Base-by-base conservation (phyloP, 2,888 invertebrate genomes). In the Oscheius sp. region DNA sequence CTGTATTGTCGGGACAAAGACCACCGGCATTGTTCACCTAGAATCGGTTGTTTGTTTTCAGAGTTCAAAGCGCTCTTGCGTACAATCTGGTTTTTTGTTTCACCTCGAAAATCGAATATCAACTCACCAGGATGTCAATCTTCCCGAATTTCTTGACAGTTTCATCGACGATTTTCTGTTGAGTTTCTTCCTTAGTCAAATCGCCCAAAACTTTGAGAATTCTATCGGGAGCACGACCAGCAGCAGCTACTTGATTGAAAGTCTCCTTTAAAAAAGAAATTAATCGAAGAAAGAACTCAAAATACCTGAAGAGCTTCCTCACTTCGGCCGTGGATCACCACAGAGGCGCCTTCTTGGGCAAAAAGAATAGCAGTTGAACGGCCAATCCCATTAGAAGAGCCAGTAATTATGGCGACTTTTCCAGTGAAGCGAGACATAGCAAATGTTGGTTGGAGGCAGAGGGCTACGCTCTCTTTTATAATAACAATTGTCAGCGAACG, bases 21-120 rank as follows among this genome's bases (percentile, higher is more conserved):
- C 31, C 67, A 15, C 67, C 67, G 25, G 67, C 67, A 33, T 67
- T 67, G 42, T 69, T 65, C 12, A 63, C 25, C 58, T 57, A 33
- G 8, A 23, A 8, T 31, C 23, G n/a, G 31, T 20, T 57, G 17
- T 61, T 39, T 10, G 25, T 15, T 37, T 37, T 8, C 23, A 33
- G n/a, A 29, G 31, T 6, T 31, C 31, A 53, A n/a, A 31, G 3
- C 33, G 20, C 2, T 15, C 17, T 46, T 20, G n/a, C n/a, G n/a
- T n/a, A n/a, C n/a, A n/a, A n/a, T n/a, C n/a, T n/a, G n/a, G n/a
- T n/a, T n/a, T n/a, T n/a, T n/a, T n/a, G n/a, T n/a, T n/a, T n/a
- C n/a, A n/a, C n/a, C n/a, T n/a, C n/a, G n/a, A n/a, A n/a, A n/a
- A 15, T 15, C 46, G 8, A 12, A 15, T 46, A 17, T 46, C 3